Evolutionary conservation across 2,888 invertebrate species (phyloP).

Genomic region (Drosophila acutilabella): DNA sequence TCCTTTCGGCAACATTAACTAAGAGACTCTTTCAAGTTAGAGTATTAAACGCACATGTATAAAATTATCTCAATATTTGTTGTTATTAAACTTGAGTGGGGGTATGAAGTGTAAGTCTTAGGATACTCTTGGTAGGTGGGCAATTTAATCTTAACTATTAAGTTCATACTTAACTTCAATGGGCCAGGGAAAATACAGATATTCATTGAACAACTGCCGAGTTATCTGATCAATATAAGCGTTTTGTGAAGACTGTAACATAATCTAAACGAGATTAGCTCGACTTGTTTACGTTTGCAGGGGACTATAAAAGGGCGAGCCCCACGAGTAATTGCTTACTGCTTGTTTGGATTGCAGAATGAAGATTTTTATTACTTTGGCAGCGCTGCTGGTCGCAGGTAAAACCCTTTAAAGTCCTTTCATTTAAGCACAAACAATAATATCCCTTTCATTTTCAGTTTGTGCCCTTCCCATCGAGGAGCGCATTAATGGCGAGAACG

Average conservation of each 20-base stretch:
- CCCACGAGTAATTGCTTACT: neutral
- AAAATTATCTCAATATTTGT: constrained; percentile 2
- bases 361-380: constrained; percentile 12
- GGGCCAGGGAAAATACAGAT: neutral
- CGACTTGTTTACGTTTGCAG: neutral
- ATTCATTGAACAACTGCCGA: constrained; percentile 7
- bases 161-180: neutral
- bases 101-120: neutral
- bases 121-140: neutral
- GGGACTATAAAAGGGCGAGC: constrained; percentile 20
- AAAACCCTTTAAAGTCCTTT: neutral
- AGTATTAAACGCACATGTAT: constrained; percentile 12
- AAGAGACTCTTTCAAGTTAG: neutral
- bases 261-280: constrained; percentile 8
- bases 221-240: constrained; percentile 4
- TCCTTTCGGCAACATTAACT: constrained; percentile 63
- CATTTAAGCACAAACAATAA: constrained; percentile 1
- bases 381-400: constrained; percentile 49
- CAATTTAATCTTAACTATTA: neutral
- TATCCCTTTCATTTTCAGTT: constrained; percentile 8
- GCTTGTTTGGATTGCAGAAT: neutral
- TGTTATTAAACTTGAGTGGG: too few species aligned
- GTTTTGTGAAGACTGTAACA: constrained; percentile 20
- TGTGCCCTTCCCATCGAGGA: constrained; percentile 50
- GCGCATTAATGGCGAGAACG: constrained; percentile 68